Conservation (phyloP, 2,888 invertebrate genomes). For the Microplitis deprimator region DNA sequence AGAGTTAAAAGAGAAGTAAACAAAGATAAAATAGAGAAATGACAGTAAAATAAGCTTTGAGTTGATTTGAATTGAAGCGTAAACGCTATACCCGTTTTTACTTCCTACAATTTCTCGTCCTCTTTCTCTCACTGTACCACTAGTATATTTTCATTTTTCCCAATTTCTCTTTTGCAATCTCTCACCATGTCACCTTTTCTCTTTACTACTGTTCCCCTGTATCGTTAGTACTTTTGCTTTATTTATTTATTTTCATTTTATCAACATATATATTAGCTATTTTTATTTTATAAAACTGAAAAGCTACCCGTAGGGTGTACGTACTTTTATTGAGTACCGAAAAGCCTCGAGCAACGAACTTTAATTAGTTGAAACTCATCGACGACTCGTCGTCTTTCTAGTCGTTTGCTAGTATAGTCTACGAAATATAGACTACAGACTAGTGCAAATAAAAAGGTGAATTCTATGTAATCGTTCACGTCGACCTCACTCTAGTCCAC, state of each 20-base stretch:
- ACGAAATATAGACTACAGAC: background rate
- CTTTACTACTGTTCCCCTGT: slow-evolving; percentile 23
- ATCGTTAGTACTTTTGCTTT: slow-evolving; percentile 11
- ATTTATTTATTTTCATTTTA: slow-evolving; percentile 14
- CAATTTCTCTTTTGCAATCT: slow-evolving; percentile 30
- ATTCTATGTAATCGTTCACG: slow-evolving; percentile 11
- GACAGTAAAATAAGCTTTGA: slow-evolving; percentile 45
- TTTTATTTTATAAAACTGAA: slow-evolving; percentile 41
- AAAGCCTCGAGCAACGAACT: slow-evolving; percentile 53
- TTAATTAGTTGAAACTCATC: slow-evolving; percentile 54
- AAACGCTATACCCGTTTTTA: slow-evolving; percentile 46
- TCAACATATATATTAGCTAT: background rate
- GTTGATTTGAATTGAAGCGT: slow-evolving; percentile 49
- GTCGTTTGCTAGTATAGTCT: slow-evolving; percentile 1
- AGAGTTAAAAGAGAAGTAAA: slow-evolving; percentile 29
- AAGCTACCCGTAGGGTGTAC: background rate
- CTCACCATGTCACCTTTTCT: slow-evolving; percentile 24
- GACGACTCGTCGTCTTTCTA: slow-evolving; percentile 42
- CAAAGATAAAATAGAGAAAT: slow-evolving; percentile 30
- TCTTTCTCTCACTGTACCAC: slow-evolving; percentile 14
- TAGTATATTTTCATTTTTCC: slow-evolving; percentile 49
- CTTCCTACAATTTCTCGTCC: slow-evolving; percentile 8
- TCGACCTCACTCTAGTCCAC: slow-evolving; percentile 15
- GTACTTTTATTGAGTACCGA: slow-evolving; percentile 34
- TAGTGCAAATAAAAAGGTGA: background rate